Evolutionary conservation across 2,888 invertebrate genomes (phyloP).

Genomic region (Furcula furcula): DNA sequence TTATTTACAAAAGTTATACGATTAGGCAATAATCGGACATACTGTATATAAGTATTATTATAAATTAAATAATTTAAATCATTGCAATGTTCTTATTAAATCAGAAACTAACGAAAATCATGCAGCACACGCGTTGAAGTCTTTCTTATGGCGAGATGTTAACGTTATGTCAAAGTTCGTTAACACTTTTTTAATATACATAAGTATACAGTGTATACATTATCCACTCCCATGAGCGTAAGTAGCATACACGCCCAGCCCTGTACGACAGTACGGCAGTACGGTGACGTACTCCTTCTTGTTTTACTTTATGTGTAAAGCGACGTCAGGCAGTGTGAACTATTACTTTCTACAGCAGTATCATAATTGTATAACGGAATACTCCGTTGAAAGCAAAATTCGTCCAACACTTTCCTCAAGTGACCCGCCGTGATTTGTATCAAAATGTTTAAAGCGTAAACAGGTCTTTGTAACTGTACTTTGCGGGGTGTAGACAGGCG

Average conservation of each 20-base stretch:
- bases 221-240: no score
- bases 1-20: no score
- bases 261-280: no score
- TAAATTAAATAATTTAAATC: no score
- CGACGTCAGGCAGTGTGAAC: conserved; percentile 40
- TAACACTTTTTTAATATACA: conserved; percentile 8
- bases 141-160: conserved; percentile 14
- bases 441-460: conserved; percentile 61
- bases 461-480: conserved; percentile 73
- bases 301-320: no score
- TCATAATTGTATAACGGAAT: conserved; percentile 48
- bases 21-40: no score
- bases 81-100: no score
- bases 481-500: conserved; percentile 35
- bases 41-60: no score
- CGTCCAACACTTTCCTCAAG: conserved; percentile 73
- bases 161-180: conserved; percentile 1
- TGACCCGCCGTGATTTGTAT: conserved; percentile 58
- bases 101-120: no score
- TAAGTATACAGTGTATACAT: no score
- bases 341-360: conserved; percentile 71
- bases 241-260: no score
- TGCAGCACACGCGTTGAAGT: conserved; percentile 26
- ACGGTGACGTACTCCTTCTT: no score
- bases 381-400: conserved; percentile 75